phyloP scores from a whole-genome alignment of 2,797 vertebrate genomes.

The Meriones psammophilus region DNA sequence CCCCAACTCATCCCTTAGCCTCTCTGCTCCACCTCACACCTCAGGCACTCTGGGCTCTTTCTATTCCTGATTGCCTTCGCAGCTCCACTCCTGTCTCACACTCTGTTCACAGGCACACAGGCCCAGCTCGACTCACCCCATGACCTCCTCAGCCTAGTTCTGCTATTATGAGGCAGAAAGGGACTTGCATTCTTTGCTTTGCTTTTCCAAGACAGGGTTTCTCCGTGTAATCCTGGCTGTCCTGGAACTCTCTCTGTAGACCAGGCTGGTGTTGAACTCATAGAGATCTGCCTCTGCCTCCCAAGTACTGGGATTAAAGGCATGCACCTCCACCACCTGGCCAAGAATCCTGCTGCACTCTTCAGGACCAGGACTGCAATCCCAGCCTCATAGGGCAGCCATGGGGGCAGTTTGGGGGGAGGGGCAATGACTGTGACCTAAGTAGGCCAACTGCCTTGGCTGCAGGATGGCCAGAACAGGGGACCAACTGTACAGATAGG shows the following conservation, averaged over 20 bases:
- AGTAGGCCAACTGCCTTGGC: not conserved
- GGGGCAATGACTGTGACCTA: not conserved
- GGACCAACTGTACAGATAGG: not conserved
- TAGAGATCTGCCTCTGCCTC: not conserved
- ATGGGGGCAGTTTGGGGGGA: accelerated
- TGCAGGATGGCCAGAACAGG: not conserved
- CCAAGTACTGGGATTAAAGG: not conserved
- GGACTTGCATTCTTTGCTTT: not conserved
- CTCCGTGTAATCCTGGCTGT: not conserved
- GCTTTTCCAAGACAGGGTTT: not conserved
- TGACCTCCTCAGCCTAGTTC: slow-evolving; percentile 21
- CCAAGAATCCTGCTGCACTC: no score
- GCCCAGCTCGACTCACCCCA: not conserved
- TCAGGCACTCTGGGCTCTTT: slow-evolving; percentile 1
- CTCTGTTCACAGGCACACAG: slow-evolving; percentile 9
- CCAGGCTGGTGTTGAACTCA: not conserved
- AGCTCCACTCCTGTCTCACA: slow-evolving; percentile 17
- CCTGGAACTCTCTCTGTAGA: not conserved
- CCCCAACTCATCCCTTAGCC: not conserved
- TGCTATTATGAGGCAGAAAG: not conserved
- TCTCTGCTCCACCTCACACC: not conserved
- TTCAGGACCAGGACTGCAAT: not conserved
- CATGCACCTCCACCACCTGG: accelerated
- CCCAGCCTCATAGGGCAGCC: not conserved
- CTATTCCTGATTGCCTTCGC: slow-evolving; percentile 45